Conservation (phyloP, 2,888 invertebrate species). For the Invenusta paracnida region DNA sequence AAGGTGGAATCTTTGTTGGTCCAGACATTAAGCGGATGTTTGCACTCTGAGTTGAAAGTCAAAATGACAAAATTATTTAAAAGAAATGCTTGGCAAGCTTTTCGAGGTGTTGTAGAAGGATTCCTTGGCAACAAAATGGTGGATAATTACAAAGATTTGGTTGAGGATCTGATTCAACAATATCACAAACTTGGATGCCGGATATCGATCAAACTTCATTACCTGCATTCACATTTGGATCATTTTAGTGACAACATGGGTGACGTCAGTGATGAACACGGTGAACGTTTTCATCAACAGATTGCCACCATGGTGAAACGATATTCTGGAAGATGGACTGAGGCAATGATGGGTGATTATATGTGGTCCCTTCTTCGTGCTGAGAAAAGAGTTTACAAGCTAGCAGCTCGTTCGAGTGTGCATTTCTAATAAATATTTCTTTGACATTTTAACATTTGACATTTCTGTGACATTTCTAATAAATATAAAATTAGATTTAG, state of each 20-base stretch:
- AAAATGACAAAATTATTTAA: slow-evolving; percentile 11
- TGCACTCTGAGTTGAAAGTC: neutral
- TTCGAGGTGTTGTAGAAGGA: slow-evolving; percentile 34
- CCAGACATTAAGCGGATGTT: slow-evolving; percentile 23
- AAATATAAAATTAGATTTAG: slow-evolving; percentile 17
- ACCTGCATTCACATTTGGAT: slow-evolving; percentile 32
- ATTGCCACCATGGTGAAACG: slow-evolving; percentile 28
- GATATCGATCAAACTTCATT: slow-evolving; percentile 35
- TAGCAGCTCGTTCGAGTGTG: slow-evolving; percentile 3
- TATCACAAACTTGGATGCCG: slow-evolving; percentile 16
- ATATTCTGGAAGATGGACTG: neutral
- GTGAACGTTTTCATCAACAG: neutral
- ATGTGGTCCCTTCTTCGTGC: neutral
- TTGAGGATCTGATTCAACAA: neutral
- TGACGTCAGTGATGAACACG: slow-evolving; percentile 35
- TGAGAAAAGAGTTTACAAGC: neutral
- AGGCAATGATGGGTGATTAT: slow-evolving; percentile 26
- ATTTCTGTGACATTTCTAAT: slow-evolving; percentile 19
- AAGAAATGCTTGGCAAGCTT: slow-evolving; percentile 33
- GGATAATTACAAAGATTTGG: slow-evolving; percentile 13
- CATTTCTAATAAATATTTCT: slow-evolving; percentile 18
- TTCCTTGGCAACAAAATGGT: slow-evolving; percentile 5
- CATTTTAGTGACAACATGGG: slow-evolving; percentile 25
- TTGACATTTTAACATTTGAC: slow-evolving; percentile 20
- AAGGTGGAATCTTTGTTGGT: slow-evolving; percentile 29